These are phyloP conservation scores for Plebejus argus DNA, from an alignment of 2,888 invertebrate species.

Conservation along the genomic window DNA sequence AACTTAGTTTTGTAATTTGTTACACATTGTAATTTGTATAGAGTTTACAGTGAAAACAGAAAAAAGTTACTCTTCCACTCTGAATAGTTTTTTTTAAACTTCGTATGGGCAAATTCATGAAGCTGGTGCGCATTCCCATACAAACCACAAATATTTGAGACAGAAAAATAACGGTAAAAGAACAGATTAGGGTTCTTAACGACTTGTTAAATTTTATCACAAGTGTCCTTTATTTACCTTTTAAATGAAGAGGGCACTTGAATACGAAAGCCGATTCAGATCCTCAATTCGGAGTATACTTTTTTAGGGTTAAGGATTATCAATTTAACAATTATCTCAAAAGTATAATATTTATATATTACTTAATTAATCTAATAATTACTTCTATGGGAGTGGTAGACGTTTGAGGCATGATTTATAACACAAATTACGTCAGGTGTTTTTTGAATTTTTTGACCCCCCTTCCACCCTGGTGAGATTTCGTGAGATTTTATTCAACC, in stretches of 20 bases:
- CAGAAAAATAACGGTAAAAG: neutral
- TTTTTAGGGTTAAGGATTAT: neutral
- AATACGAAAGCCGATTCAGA: neutral
- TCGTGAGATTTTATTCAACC: no score
- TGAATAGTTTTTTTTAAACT: no score
- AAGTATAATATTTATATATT: neutral
- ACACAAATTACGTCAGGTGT: no score
- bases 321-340: neutral
- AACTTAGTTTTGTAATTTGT: no score
- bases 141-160: neutral
- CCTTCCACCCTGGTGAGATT: no score
- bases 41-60: no score
- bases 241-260: neutral
- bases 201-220: neutral
- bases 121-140: no score
- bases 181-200: neutral
- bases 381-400: neutral
- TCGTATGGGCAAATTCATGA: no score
- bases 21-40: no score
- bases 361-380: neutral
- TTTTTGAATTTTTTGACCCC: no score
- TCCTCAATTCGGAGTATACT: neutral
- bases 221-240: neutral
- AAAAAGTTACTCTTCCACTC: no score
- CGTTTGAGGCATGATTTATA: no score